phyloP scores from a whole-genome alignment of 2,797 vertebrate species.

The Buceros bicornis region DNA sequence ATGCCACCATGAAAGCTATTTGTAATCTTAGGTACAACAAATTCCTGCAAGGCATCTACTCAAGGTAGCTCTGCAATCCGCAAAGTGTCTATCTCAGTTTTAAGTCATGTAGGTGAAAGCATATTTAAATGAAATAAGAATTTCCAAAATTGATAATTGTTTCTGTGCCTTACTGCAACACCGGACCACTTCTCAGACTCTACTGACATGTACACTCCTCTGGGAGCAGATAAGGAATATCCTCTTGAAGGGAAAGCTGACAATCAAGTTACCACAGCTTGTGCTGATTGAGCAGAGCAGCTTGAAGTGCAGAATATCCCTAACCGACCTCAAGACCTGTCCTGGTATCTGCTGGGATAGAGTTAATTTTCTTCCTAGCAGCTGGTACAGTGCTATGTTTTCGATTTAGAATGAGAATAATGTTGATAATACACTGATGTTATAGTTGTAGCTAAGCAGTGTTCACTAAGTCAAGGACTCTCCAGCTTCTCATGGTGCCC shows the following conservation, averaged over 20 bases:
- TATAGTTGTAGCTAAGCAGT: not conserved
- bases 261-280: rapidly evolving
- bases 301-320: not conserved
- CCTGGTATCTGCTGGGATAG: not conserved
- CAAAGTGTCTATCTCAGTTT: not conserved
- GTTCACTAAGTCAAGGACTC: not conserved
- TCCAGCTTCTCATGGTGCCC: not conserved
- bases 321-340: not conserved
- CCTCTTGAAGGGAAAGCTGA: not conserved
- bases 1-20: not conserved
- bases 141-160: not conserved
- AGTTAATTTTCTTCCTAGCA: not conserved
- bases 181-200: not conserved
- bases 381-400: too few species aligned
- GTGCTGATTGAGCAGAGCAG: rapidly evolving
- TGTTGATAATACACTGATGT: not conserved
- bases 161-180: not conserved
- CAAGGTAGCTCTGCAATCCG: not conserved
- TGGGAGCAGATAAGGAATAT: not conserved
- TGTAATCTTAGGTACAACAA: not conserved
- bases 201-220: too few species aligned
- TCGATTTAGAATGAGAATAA: not conserved
- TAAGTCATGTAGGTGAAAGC: not conserved
- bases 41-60: not conserved
- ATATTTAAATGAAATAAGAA: not conserved